Conservation (phyloP, 2,888 invertebrate genomes). For the Hoplodrina blanda region DNA sequence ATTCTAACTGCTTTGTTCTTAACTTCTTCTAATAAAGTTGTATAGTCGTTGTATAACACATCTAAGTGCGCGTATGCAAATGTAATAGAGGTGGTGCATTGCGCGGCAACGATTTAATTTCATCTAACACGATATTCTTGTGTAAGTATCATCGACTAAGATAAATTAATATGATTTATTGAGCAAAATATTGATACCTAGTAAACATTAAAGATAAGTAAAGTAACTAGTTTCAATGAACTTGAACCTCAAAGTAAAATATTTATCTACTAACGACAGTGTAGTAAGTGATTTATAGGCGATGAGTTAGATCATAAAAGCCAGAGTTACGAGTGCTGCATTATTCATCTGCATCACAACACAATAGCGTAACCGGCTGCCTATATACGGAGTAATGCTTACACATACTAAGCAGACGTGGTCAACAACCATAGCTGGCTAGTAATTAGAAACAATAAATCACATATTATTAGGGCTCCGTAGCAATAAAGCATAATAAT, state of each 20-base stretch:
- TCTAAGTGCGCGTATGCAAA: slow-evolving; percentile 28
- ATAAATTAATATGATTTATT: slow-evolving; percentile 7
- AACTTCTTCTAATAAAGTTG: slow-evolving; percentile 19
- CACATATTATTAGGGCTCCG: slow-evolving; percentile 48
- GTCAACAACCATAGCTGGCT: slow-evolving; percentile 66
- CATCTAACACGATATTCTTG: slow-evolving; percentile 13
- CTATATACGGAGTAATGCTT: slow-evolving; percentile 71
- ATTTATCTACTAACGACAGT: slow-evolving; percentile 65
- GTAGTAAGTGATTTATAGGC: slow-evolving; percentile 70
- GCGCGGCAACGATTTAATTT: slow-evolving; percentile 33
- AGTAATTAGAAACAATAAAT: slow-evolving; percentile 63
- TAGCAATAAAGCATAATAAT: slow-evolving; percentile 22
- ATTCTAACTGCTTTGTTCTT: slow-evolving; percentile 34
- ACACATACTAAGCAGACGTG: slow-evolving; percentile 70
- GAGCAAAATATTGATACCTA: slow-evolving; percentile 1
- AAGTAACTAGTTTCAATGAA: slow-evolving; percentile 56
- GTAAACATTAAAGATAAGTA: slow-evolving; percentile 18
- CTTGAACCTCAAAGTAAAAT: slow-evolving; percentile 64
- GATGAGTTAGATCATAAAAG: slow-evolving; percentile 74
- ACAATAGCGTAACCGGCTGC: slow-evolving; percentile 74
- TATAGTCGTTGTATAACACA: slow-evolving; percentile 21
- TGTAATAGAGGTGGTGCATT: slow-evolving; percentile 18
- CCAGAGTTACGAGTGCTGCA: slow-evolving; percentile 76
- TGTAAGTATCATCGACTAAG: slow-evolving; percentile 6
- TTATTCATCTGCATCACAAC: slow-evolving; percentile 76